phyloP scores from a whole-genome alignment of 1,140 invertebrate species.

The Diabrotica undecimpunctata region DNA sequence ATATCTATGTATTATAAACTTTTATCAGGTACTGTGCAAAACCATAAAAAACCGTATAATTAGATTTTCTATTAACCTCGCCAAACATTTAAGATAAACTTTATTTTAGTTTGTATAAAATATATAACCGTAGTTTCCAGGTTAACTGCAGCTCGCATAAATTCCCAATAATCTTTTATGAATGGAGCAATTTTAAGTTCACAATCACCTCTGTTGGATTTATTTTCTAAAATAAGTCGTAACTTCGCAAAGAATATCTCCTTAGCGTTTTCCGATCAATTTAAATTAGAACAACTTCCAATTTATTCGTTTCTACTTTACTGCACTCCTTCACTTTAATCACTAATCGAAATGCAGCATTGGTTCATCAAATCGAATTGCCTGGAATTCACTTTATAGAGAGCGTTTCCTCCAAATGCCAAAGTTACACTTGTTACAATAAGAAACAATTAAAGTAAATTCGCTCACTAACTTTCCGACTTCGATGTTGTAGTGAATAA shows the following conservation, averaged over 20 bases:
- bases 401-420: neutral
- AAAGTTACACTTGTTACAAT: slow-evolving; percentile 4
- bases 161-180: too few relatives aligned
- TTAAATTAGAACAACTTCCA: neutral
- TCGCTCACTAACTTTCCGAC: slow-evolving; percentile 3
- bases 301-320: neutral
- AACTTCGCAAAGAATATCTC: neutral
- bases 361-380: slow-evolving; percentile 1
- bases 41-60: too few relatives aligned
- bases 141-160: too few relatives aligned
- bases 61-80: too few relatives aligned
- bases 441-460: slow-evolving; percentile 4
- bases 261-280: neutral
- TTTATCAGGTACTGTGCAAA: too few relatives aligned
- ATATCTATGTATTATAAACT: too few relatives aligned
- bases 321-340: neutral
- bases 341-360: slow-evolving; percentile 2
- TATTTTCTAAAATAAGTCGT: too few relatives aligned
- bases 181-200: too few relatives aligned
- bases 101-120: too few relatives aligned
- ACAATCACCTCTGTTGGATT: too few relatives aligned
- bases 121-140: too few relatives aligned
- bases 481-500: slow-evolving; percentile 8
- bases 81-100: too few relatives aligned
- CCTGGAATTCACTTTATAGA: neutral